phyloP scores from a whole-genome alignment of 2,888 invertebrate species.

The Escarpia spicata region DNA sequence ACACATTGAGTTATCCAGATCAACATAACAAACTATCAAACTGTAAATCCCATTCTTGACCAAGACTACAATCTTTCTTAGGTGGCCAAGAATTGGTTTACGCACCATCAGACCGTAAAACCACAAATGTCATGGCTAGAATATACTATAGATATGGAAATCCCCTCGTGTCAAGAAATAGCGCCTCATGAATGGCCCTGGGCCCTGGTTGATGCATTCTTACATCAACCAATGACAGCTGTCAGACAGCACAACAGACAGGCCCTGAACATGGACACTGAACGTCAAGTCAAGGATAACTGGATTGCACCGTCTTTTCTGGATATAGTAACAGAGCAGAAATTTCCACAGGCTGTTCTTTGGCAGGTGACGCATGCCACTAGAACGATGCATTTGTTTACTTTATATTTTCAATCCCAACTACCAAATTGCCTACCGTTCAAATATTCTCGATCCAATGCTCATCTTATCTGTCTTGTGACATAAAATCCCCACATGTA shows the following conservation, averaged over 20 bases:
- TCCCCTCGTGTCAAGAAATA: background rate
- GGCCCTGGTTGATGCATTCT: conserved; percentile 12
- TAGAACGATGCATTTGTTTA: no score
- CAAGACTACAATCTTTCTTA: background rate
- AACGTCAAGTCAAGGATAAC: background rate
- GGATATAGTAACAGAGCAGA: background rate
- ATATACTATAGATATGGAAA: background rate
- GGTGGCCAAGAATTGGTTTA: background rate
- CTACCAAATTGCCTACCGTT: no score
- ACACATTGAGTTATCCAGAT: background rate
- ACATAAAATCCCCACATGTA: no score
- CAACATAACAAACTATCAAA: background rate
- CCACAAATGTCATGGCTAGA: background rate
- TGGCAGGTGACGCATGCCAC: no score
- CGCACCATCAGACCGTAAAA: background rate
- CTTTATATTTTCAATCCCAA: no score
- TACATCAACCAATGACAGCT: background rate
- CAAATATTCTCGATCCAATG: no score
- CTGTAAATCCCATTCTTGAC: background rate
- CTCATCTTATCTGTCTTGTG: no score
- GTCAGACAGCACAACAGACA: background rate
- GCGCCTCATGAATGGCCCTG: background rate
- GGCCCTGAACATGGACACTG: background rate
- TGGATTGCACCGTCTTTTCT: background rate
- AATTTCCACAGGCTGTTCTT: no score